Conservation (phyloP, 2,113 vertebrate species). For the Macrotus californicus region DNA sequence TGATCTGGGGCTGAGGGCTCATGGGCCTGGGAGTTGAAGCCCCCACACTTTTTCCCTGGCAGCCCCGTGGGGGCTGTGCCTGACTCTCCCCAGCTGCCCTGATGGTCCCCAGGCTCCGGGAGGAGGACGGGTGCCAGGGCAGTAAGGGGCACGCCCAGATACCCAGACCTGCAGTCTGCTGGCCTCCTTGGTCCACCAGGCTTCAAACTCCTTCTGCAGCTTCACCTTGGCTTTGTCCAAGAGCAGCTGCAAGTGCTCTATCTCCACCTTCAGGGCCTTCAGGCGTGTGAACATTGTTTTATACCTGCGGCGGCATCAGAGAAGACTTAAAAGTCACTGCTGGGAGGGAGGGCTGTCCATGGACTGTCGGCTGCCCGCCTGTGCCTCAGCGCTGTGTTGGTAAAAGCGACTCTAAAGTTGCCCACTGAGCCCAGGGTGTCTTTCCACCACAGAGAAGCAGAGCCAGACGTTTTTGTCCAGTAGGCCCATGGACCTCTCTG, state of each 20-base stretch:
- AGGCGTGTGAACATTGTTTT: conserved; percentile 82
- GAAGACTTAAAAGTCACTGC: not conserved
- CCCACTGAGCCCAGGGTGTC: not conserved
- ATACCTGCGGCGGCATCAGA: conserved; percentile 80
- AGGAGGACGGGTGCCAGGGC: not conserved
- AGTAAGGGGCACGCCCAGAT: not conserved
- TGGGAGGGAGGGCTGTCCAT: accelerated
- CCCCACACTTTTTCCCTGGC: not conserved
- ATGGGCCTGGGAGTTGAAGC: accelerated
- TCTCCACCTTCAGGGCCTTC: conserved; percentile 91
- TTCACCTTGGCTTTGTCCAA: conserved; percentile 88
- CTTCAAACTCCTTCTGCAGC: conserved; percentile 90
- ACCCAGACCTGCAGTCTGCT: conserved; percentile 81
- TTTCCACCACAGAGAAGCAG: not conserved
- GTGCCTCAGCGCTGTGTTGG: not conserved
- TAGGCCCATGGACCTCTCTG: accelerated
- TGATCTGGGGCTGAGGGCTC: not conserved
- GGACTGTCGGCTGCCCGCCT: not conserved
- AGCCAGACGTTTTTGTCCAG: not conserved
- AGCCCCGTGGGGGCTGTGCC: not conserved
- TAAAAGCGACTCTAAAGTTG: accelerated
- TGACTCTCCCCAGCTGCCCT: not conserved
- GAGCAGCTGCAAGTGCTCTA: conserved; percentile 92
- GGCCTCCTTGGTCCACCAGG: conserved; percentile 89
- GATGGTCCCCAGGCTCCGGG: not conserved